Conservation (phyloP, 2,888 invertebrate species). For the Acanthopleura granulata region DNA sequence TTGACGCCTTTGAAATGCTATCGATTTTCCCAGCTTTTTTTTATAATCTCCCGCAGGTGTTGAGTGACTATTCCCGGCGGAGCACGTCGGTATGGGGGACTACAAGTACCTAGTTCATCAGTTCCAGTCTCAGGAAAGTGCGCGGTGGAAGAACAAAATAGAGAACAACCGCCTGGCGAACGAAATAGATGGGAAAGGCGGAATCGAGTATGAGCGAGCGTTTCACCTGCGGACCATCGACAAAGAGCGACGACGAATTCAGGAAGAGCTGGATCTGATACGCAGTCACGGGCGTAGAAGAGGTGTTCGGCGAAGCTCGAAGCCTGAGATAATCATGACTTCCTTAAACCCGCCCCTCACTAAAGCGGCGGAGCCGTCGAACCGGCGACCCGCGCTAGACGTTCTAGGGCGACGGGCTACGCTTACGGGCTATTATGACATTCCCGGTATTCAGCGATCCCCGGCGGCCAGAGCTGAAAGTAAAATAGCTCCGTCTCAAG, state of each 20-base stretch:
- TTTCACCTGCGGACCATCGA: neutral
- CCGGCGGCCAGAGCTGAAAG: neutral
- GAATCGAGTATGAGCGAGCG: slow-evolving; percentile 4
- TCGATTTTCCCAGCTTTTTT: too few relatives aligned
- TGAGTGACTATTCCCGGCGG: too few relatives aligned
- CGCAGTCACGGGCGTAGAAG: neutral
- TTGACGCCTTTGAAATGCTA: too few relatives aligned
- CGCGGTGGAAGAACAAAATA: slow-evolving; percentile 13
- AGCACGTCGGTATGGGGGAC: neutral
- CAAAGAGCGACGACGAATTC: slow-evolving; percentile 8
- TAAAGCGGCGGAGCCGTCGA: neutral
- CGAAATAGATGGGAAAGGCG: slow-evolving; percentile 8
- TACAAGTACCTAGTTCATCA: slow-evolving; percentile 2
- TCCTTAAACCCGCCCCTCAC: slow-evolving; percentile 2
- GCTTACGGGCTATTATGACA: neutral
- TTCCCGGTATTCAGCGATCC: neutral
- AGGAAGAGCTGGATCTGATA: neutral
- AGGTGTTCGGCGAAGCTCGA: neutral
- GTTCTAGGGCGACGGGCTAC: neutral
- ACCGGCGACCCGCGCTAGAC: neutral
- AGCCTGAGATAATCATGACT: neutral
- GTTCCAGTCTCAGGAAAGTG: slow-evolving; percentile 14
- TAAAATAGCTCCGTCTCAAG: neutral
- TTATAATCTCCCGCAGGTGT: too few relatives aligned
- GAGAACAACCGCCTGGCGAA: neutral